These are phyloP conservation scores for Theodoxus fluviatilis DNA, from an alignment of 2,888 invertebrate species.

Conservation along the genomic window DNA sequence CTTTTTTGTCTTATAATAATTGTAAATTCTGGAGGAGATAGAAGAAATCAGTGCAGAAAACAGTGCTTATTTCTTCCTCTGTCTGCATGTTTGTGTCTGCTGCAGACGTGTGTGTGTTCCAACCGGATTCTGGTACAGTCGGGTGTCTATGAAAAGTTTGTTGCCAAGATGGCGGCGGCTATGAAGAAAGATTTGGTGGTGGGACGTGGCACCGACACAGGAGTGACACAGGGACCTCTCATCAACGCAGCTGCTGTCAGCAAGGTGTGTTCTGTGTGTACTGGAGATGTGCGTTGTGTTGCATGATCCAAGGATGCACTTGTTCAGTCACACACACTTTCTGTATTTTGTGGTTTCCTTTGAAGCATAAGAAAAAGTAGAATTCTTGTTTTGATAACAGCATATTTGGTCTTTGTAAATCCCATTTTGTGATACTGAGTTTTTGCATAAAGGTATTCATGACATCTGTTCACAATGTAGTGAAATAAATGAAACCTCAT, in stretches of 20 bases:
- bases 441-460: too few relatives aligned
- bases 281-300: background rate
- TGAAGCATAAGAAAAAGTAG: background rate
- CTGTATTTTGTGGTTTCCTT: background rate
- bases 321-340: background rate
- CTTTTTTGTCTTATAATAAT: background rate
- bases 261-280: conserved; percentile 70
- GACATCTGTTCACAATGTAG: too few relatives aligned
- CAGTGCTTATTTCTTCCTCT: too few relatives aligned
- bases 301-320: background rate
- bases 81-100: conserved; percentile 5
- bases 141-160: conserved; percentile 80
- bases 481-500: too few relatives aligned
- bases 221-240: conserved; percentile 87
- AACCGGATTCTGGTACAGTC: conserved; percentile 73
- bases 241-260: conserved; percentile 85
- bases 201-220: conserved; percentile 79
- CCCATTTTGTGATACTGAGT: too few relatives aligned
- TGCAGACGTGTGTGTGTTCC: conserved; percentile 89
- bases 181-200: conserved; percentile 77
- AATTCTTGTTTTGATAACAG: too few relatives aligned
- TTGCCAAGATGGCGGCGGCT: conserved; percentile 74
- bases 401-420: too few relatives aligned
- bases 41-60: too few relatives aligned
- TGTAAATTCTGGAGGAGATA: background rate